These are phyloP conservation scores for Orchesellides sinensis DNA, from an alignment of 2,888 invertebrate genomes.

Conservation along the genomic window DNA sequence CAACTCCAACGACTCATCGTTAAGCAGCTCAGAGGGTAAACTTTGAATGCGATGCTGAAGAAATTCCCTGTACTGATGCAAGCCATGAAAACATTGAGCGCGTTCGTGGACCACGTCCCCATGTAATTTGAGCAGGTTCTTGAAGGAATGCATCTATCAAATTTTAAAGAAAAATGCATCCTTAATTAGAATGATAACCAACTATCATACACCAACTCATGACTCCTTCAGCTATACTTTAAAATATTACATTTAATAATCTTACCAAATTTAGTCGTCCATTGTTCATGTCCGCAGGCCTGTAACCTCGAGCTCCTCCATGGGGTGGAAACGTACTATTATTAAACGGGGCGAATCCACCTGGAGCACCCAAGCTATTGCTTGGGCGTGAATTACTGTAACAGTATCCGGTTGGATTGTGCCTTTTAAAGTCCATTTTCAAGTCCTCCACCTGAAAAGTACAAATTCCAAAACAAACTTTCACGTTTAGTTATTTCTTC, in stretches of 20 bases:
- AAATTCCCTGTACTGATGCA: constrained; percentile 5
- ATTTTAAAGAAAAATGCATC: not conserved
- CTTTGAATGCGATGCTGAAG: constrained; percentile 7
- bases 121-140: constrained; percentile 24
- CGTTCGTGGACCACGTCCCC: constrained; percentile 5
- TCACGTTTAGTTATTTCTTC: no score
- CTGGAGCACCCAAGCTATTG: not conserved
- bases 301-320: not conserved
- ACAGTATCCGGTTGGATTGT: not conserved
- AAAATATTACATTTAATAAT: no score
- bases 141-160: constrained; percentile 18
- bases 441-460: no score
- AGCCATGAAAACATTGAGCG: not conserved
- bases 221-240: no score
- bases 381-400: not conserved
- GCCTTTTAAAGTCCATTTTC: constrained; percentile 29
- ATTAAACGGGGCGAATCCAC: constrained; percentile 12
- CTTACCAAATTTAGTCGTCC: constrained; percentile 17
- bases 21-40: not conserved
- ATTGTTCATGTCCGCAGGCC: not conserved
- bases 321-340: not conserved
- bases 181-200: not conserved
- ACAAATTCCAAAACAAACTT: no score
- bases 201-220: no score
- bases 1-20: constrained; percentile 15